Percentiles rank a stretch among this genome's conserved stretches.
Evolutionary conservation across 2,797 vertebrate genomes (phyloP).

Genomic region (Takifugu ocellatus): DNA sequence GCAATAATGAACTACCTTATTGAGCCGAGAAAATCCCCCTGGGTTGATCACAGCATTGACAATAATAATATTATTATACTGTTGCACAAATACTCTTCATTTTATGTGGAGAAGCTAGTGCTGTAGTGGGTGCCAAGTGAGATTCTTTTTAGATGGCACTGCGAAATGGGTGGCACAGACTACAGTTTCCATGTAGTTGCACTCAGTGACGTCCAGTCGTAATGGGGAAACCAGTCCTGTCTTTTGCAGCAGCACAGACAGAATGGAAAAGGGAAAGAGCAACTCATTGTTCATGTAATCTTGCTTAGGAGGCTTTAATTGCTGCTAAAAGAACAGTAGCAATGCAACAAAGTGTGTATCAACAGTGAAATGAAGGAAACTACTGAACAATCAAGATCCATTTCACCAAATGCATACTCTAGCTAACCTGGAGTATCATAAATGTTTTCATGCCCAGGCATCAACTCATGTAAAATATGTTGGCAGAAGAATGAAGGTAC

Average conservation of each 20-base stretch:
- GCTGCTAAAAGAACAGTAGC: constrained; percentile 16
- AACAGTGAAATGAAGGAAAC: too few relatives aligned
- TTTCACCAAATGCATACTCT: not conserved
- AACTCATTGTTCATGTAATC: constrained; percentile 40
- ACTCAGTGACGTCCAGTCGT: constrained; percentile 38
- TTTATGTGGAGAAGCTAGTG: constrained; percentile 33
- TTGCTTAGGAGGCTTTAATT: constrained; percentile 37
- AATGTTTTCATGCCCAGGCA: constrained; percentile 2
- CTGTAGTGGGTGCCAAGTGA: constrained; percentile 31
- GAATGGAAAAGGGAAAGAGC: constrained; percentile 19
- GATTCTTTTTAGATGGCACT: constrained; percentile 27
- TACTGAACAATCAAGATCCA: not conserved
- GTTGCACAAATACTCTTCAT: constrained; percentile 45
- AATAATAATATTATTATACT: constrained; percentile 41
- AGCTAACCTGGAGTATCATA: not conserved
- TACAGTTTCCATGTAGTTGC: constrained; percentile 48
- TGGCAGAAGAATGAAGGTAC: constrained; percentile 5
- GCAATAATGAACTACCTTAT: constrained; percentile 48
- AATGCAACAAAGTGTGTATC: constrained; percentile 2
- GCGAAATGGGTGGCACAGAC: constrained; percentile 34
- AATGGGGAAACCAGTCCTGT: constrained; percentile 50
- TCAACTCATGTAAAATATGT: constrained; percentile 11
- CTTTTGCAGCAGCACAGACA: constrained; percentile 17
- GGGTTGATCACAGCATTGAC: constrained; percentile 56
- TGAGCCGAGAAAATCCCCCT: constrained; percentile 44